A percentile compares a stretch with the other conserved stretches of the same genome.
phyloP scores from a whole-genome alignment of 2,888 invertebrate genomes.

The Ornithoptera priamus region DNA sequence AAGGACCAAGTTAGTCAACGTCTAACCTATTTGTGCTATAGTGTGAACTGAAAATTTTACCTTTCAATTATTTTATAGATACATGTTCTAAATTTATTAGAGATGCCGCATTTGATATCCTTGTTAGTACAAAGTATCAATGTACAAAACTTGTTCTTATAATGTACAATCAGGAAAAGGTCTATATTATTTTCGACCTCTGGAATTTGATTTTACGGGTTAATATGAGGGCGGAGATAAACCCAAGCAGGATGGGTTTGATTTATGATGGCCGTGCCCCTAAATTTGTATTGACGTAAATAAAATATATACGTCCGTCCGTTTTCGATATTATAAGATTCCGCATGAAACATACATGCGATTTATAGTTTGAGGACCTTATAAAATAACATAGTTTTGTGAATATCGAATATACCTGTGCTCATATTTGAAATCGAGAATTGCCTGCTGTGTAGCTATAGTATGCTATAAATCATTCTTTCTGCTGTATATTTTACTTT shows the following conservation, averaged over 20 bases:
- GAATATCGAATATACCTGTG: no score
- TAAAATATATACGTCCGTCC: slow-evolving; percentile 27
- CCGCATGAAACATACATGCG: not conserved
- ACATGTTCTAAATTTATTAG: not conserved
- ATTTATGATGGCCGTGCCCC: slow-evolving; percentile 66
- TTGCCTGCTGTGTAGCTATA: no score
- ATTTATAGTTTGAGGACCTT: not conserved
- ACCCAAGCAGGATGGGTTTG: slow-evolving; percentile 72
- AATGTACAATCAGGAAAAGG: slow-evolving; percentile 3
- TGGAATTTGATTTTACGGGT: slow-evolving; percentile 11
- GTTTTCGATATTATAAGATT: slow-evolving; percentile 7
- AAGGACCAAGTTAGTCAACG: not conserved
- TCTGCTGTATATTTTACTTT: no score
- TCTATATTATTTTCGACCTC: slow-evolving; percentile 1
- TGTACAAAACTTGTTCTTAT: not conserved
- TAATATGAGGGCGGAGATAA: slow-evolving; percentile 65
- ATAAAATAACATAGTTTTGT: no score
- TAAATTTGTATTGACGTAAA: slow-evolving; percentile 35
- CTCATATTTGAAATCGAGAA: no score
- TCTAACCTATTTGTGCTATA: not conserved
- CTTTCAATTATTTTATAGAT: not conserved
- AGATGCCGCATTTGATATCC: not conserved
- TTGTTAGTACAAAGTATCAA: slow-evolving; percentile 3
- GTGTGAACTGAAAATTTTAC: not conserved
- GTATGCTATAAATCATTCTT: no score